These are phyloP conservation scores for Dynastes hyllus DNA, from an alignment of 2,888 invertebrate genomes.

Conservation along the genomic window DNA sequence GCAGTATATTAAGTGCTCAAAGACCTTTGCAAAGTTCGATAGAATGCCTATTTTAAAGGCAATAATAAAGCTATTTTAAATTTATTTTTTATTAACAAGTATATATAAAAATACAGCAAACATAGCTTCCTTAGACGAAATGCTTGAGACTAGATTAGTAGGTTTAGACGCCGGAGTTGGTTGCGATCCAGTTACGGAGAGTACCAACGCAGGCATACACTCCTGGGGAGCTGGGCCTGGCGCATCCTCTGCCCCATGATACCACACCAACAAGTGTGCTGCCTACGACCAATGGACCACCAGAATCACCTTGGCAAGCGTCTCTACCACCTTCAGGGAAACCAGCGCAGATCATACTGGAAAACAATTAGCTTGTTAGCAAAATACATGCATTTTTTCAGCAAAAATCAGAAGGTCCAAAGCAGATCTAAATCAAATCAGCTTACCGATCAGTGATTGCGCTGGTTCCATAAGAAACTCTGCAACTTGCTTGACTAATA, in stretches of 20 bases:
- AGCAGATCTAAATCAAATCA: not conserved
- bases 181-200: conserved; percentile 45
- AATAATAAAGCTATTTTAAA: no score
- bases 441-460: conserved; percentile 33
- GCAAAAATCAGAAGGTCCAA: no score
- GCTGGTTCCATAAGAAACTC: conserved; percentile 32
- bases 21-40: no score
- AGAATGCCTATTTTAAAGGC: no score
- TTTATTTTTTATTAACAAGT: no score
- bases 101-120: no score
- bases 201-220: conserved; percentile 57
- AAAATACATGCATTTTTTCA: no score
- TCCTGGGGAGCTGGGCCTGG: conserved; percentile 60
- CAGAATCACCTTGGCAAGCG: conserved; percentile 55
- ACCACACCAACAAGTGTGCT: conserved; percentile 58
- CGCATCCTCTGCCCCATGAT: conserved; percentile 61
- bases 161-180: conserved; percentile 40
- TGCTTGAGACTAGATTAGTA: no score
- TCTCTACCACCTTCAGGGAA: conserved; percentile 49
- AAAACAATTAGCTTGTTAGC: not conserved
- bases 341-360: conserved; percentile 52
- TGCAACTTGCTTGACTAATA: conserved; percentile 50
- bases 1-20: no score
- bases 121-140: conserved; percentile 58
- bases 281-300: conserved; percentile 57